phyloP scores from a whole-genome alignment of 2,888 invertebrate species.

The Boloria selene region DNA sequence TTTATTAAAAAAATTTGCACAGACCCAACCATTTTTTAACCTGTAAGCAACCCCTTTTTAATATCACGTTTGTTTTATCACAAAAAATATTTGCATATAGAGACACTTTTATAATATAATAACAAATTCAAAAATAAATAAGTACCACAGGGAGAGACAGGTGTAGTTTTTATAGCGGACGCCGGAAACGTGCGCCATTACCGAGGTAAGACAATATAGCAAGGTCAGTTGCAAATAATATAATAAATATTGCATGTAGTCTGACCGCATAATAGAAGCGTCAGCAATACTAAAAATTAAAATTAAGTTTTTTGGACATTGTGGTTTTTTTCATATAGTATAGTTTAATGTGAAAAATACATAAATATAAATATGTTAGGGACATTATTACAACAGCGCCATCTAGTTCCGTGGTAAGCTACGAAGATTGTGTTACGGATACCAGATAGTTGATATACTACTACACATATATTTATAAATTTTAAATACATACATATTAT shows the following conservation, averaged over 20 bases:
- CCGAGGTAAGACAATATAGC: constrained; percentile 49
- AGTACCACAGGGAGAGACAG: constrained; percentile 36
- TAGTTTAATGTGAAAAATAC: not conserved
- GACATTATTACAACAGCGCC: too few relatives aligned
- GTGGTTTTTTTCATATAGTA: too few relatives aligned
- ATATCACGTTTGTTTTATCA: too few relatives aligned
- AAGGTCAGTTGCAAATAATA: constrained; percentile 31
- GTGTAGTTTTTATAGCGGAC: constrained; percentile 54
- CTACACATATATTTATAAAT: too few relatives aligned
- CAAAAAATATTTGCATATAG: not conserved
- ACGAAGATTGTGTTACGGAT: too few relatives aligned
- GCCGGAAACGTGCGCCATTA: constrained; percentile 46
- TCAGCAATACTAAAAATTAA: not conserved
- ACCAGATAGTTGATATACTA: too few relatives aligned
- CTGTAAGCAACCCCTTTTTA: too few relatives aligned
- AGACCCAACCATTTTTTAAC: too few relatives aligned
- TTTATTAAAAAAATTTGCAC: too few relatives aligned
- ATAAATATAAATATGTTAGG: too few relatives aligned
- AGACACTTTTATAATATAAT: not conserved
- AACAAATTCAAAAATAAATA: not conserved
- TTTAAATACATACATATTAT: too few relatives aligned
- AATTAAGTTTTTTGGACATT: not conserved
- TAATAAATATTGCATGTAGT: constrained; percentile 7
- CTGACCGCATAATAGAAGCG: not conserved
- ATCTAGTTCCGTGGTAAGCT: too few relatives aligned